Base-by-base conservation (phyloP, 1,140 invertebrate species). In the Drosophila suzukii region DNA sequence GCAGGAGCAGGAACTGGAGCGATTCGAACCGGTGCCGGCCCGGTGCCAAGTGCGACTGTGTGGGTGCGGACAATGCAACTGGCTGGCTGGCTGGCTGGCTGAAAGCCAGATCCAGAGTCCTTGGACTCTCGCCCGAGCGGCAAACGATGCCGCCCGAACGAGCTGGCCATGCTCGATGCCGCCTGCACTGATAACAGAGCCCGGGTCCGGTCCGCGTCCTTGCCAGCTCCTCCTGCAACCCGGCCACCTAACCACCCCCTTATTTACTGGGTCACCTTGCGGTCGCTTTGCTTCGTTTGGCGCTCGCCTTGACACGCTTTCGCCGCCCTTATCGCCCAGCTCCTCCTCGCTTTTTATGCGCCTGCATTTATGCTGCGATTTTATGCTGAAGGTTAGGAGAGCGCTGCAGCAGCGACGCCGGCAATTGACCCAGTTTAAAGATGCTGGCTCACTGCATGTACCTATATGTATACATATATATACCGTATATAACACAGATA, bases 41-140 rank as follows among this genome's bases (percentile, higher is more conserved):
- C 90, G 90, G 90, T 90, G 71, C 54, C 46, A 81, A 85, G 74
- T 91, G 83, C 78, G 86, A 91, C 84, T 91, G 90, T 91, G 81
- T 88, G 88, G 78, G 90, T 91, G 83, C 72, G 88, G 67, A 78
- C 80, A 89, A 88, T 88, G 84, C 84, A 88, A 88, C 84, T 89
- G 79, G 83, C 84, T 88, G 79, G 39, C 43, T 88, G 83, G 32
- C 39, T 44, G 61, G 47, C 51, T 68, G 71, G 34, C 58, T 78
- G 47, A 39, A 55, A 59, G 54, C 43, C 71, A 44, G 44, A 47
- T 20, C 43, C 59, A 41, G 49, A 63, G 58, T 67, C 57, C 55
- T 44, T 67, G 58, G 58, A 53, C 58, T 47, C 20, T 51, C 43
- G 58, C 74, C 62, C 82, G 81, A 84, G 57, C 59, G 49, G 36